These are phyloP conservation scores for Onychomys leucogaster DNA, from an alignment of 2,797 vertebrate species.

Conservation along the genomic window DNA sequence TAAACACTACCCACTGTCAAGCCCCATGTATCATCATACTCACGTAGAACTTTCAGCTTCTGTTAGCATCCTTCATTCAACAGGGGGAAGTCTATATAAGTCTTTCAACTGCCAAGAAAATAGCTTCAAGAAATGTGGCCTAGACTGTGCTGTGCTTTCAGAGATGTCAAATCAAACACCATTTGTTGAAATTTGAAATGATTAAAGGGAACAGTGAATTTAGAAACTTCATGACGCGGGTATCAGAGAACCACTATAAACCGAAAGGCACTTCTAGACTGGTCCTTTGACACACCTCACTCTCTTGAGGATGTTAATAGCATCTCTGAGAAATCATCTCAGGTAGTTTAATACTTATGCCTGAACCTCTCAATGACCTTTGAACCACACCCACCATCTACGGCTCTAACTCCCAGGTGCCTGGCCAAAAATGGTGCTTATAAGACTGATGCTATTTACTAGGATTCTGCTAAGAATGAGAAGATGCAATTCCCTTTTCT, in stretches of 20 bases:
- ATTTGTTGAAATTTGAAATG: conserved; percentile 49
- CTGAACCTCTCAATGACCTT: not conserved
- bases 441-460: not conserved
- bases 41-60: conserved; percentile 33
- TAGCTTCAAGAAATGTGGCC: conserved; percentile 24
- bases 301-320: conserved; percentile 19
- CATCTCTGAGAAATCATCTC: conserved; percentile 27
- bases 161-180: conserved; percentile 60
- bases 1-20: not conserved
- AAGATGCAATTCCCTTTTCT: not conserved
- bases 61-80: not conserved
- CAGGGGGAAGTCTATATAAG: conserved; percentile 18
- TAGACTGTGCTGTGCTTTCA: conserved; percentile 24
- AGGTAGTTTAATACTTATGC: not conserved
- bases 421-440: not conserved
- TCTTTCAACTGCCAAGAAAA: conserved; percentile 54
- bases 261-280: conserved; percentile 45
- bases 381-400: not conserved
- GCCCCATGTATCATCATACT: not conserved
- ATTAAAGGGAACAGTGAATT: conserved; percentile 52
- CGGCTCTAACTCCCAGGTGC: not conserved
- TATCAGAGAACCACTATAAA: conserved; percentile 19
- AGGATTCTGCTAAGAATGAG: not conserved
- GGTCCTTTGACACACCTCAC: conserved; percentile 15
- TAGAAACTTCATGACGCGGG: conserved; percentile 39